phyloP scores from a whole-genome alignment of 2,888 invertebrate species.

The Frankliniella fusca region DNA sequence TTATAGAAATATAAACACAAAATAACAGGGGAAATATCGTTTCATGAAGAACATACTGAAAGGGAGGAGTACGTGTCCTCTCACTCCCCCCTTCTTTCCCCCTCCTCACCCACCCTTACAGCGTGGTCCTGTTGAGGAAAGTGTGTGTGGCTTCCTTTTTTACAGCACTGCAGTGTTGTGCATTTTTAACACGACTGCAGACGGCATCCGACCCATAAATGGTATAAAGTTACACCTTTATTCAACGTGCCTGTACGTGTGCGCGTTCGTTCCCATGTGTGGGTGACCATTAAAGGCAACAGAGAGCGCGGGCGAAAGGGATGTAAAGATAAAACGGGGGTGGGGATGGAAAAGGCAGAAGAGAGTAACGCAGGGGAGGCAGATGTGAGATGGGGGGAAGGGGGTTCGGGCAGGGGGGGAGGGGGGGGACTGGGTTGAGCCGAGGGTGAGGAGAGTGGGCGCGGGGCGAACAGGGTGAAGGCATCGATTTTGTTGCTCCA shows the following conservation, averaged over 20 bases:
- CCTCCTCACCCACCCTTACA: too few relatives aligned
- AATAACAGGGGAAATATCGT: too few relatives aligned
- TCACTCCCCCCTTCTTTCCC: too few relatives aligned
- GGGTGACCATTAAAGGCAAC: background rate
- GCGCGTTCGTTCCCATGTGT: background rate
- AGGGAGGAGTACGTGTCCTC: too few relatives aligned
- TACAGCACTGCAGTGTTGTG: too few relatives aligned
- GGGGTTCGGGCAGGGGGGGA: background rate
- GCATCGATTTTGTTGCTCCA: conserved; percentile 36
- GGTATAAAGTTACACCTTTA: background rate
- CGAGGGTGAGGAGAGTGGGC: conserved; percentile 33
- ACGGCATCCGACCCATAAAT: background rate
- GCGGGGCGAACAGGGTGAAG: conserved; percentile 37
- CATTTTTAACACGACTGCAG: too few relatives aligned
- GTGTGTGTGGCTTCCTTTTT: too few relatives aligned
- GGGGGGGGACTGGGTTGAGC: background rate
- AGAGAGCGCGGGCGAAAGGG: background rate
- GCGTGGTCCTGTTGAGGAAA: too few relatives aligned
- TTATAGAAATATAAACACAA: too few relatives aligned
- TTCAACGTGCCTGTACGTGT: background rate
- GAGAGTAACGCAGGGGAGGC: background rate
- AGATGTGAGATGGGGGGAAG: conserved; percentile 28
- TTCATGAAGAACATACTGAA: too few relatives aligned
- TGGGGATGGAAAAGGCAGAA: background rate
- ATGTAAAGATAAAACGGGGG: background rate